Conservation (phyloP, 2,888 invertebrate species). For the Gryllus longicercus region DNA sequence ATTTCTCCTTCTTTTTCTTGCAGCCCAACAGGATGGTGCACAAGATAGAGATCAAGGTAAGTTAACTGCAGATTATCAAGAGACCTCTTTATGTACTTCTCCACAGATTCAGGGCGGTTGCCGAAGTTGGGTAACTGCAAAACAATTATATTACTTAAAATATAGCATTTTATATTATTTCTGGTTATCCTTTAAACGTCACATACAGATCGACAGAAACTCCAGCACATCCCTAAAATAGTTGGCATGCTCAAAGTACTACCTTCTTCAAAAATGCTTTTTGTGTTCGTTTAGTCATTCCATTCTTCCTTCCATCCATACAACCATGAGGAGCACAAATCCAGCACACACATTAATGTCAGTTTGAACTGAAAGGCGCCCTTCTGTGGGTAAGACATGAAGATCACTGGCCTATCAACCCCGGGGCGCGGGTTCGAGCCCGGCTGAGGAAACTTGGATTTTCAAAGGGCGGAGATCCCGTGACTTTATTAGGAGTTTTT, state of each 20-base stretch:
- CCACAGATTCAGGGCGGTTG: slow-evolving; percentile 46
- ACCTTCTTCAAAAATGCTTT: neutral
- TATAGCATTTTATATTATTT: neutral
- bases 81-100: slow-evolving; percentile 64
- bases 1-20: slow-evolving; percentile 56
- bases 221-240: neutral
- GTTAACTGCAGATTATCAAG: slow-evolving; percentile 66
- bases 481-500: too few relatives aligned
- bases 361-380: too few relatives aligned
- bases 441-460: too few relatives aligned
- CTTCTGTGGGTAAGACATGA: too few relatives aligned
- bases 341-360: too few relatives aligned
- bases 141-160: neutral
- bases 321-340: too few relatives aligned
- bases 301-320: too few relatives aligned
- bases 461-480: too few relatives aligned
- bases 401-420: too few relatives aligned
- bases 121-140: slow-evolving; percentile 27
- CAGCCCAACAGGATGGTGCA: slow-evolving; percentile 73
- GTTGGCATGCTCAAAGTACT: neutral
- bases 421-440: too few relatives aligned
- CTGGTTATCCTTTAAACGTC: neutral
- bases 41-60: slow-evolving; percentile 78
- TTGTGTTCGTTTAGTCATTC: too few relatives aligned
- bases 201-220: neutral